These are phyloP conservation scores for Rhopalosiphum maidis DNA, from an alignment of 1,140 invertebrate species.

Conservation along the genomic window DNA sequence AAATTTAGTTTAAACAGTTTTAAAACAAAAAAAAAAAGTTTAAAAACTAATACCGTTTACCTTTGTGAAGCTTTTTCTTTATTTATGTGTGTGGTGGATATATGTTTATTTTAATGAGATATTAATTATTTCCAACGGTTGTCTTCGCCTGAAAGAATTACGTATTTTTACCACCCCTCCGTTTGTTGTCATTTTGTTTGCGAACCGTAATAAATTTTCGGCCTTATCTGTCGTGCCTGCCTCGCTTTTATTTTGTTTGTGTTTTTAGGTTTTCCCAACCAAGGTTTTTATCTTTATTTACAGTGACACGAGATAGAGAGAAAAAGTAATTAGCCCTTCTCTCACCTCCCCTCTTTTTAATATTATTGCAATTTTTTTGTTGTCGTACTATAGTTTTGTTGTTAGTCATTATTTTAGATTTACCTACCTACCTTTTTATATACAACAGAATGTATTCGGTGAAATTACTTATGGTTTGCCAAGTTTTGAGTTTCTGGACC, in stretches of 20 bases:
- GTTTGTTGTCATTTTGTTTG: constrained; percentile 49
- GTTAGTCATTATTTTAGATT: not conserved
- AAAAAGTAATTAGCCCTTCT: constrained; percentile 44
- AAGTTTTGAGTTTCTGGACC: not conserved
- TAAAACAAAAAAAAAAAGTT: not conserved
- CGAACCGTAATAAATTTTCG: constrained; percentile 49
- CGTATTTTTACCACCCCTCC: constrained; percentile 2
- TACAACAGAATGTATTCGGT: too few relatives aligned
- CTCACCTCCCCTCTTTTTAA: not conserved
- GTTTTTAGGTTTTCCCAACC: constrained; percentile 42
- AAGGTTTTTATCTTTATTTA: constrained; percentile 53
- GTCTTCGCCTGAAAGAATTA: constrained; percentile 45
- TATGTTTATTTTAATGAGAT: constrained; percentile 46
- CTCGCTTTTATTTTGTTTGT: constrained; percentile 39
- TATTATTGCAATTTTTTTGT: constrained; percentile 31
- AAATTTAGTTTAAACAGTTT: not conserved
- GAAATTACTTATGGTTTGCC: not conserved
- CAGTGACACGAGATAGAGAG: constrained; percentile 32
- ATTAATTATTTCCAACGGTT: constrained; percentile 50
- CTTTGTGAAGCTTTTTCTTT: not conserved
- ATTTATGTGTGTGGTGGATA: not conserved
- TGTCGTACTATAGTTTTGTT: not conserved
- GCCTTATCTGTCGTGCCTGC: constrained; percentile 42
- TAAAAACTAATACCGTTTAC: constrained; percentile 24
- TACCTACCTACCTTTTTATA: not conserved